Evolutionary conservation across 2,113 vertebrate genomes (phyloP).

Genomic region (Indicator indicator): DNA sequence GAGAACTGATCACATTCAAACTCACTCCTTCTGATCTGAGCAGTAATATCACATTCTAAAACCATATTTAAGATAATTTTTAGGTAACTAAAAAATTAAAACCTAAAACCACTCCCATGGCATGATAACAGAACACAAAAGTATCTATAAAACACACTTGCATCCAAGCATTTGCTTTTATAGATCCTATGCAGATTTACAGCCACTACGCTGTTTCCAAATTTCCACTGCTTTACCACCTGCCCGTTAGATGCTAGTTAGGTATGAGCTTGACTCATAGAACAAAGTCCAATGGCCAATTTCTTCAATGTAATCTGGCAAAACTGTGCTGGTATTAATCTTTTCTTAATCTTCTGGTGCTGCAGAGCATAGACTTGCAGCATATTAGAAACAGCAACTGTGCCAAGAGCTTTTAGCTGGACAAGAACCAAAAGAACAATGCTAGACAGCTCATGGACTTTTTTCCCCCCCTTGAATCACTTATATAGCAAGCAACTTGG

Average conservation of each 20-base stretch:
- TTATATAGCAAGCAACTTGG: neutral
- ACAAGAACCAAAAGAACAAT: neutral
- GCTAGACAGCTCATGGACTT: neutral
- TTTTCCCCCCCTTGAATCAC: neutral
- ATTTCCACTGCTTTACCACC: neutral
- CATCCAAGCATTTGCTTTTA: neutral
- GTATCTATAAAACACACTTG: neutral
- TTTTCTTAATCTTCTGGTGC: neutral
- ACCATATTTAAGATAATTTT: neutral
- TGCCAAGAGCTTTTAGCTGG: neutral
- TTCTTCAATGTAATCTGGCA: neutral
- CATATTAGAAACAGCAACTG: neutral
- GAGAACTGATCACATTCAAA: neutral
- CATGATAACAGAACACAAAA: neutral
- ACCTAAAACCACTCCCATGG: neutral
- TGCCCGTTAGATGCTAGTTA: neutral
- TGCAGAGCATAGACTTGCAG: neutral
- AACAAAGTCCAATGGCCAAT: neutral
- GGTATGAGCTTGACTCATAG: neutral
- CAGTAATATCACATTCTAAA: neutral
- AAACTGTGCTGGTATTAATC: neutral
- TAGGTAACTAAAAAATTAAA: neutral
- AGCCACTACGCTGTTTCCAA: neutral
- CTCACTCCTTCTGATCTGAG: neutral
- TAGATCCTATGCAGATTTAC: neutral